Base-by-base conservation (phyloP, 2,888 invertebrate species). In the Prenolepis imparis region DNA sequence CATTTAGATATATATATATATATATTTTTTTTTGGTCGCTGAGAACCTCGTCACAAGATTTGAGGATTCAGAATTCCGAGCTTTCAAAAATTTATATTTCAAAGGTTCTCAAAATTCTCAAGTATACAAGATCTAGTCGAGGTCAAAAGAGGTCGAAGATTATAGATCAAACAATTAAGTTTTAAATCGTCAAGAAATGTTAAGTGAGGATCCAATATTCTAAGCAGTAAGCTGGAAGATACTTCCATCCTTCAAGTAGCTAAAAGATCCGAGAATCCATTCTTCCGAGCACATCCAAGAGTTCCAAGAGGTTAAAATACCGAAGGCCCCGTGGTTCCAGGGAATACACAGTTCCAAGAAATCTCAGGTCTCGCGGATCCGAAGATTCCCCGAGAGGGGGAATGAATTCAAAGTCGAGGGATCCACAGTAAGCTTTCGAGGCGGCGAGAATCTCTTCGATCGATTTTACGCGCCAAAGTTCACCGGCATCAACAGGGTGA, bases 401-500 rank as follows among this genome's bases (percentile, higher is more conserved):
- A n/a, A 55, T 57, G 15, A 32, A 57, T 41, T 41, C 57, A 11
- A 68, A 32, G 18, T 70, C 9, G 18, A 24, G 59, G 18, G 18
- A 24, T 59, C n/a, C 52, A 28, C 12, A 66, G 24, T 39, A 66
- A 67, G 55, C 28, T 77, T 57, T 67, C 5, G 41, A 77, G 68
- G 55, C n/a, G 57, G 15, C 39, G 39, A 77, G 57, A 28, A 57
- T 15, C 28, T 57, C 41, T 41, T 52, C 39, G 8, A 55, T 18
- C n/a, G 32, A n/a, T 78, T 59, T 83, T 91, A 93, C 68, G 92
- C 90, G 68, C 92, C 91, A 84, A 94, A 94, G 84, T 94, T 93
- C 87, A 93, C 92, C 41, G 94, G 94, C 93, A 94, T 94, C 55
- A 94, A 86, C 28, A 94, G 92, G 15, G 94, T 93, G 41, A 94